Evolutionary conservation across 2,113 vertebrate genomes (phyloP).

Genomic region (Gambusia affinis): DNA sequence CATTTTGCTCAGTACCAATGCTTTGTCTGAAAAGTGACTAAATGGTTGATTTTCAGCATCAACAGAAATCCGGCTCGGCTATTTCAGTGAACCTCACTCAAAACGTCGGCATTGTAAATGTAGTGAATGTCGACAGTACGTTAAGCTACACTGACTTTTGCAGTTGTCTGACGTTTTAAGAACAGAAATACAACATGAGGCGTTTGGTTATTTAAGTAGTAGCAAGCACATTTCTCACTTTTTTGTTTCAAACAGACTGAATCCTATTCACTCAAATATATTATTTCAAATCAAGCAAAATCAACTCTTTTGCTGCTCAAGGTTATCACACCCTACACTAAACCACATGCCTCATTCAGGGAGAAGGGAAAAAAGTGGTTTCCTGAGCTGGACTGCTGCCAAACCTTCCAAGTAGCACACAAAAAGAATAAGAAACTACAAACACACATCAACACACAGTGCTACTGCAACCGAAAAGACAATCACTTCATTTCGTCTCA

Average conservation of each 20-base stretch:
- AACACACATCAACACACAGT: slow-evolving; percentile 6
- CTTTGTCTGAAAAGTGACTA: no score
- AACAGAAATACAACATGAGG: no score
- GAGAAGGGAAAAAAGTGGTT: background rate
- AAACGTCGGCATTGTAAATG: no score
- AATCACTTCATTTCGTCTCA: slow-evolving; percentile 7
- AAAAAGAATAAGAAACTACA: background rate
- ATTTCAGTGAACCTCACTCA: no score
- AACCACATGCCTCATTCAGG: background rate
- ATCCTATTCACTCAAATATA: background rate
- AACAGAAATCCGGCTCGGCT: no score
- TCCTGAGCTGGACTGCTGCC: background rate
- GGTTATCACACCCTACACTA: no score
- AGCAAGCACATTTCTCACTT: background rate
- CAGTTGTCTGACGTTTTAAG: no score
- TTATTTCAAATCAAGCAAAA: background rate
- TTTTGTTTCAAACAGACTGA: background rate
- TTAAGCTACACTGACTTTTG: no score
- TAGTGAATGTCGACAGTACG: no score
- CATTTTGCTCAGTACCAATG: no score
- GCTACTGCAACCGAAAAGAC: slow-evolving; percentile 2
- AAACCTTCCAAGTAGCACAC: background rate
- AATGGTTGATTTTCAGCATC: no score
- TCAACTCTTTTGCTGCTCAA: background rate
- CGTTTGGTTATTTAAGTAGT: background rate